Percentiles rank a stretch among this genome's conserved stretches.
phyloP scores from a whole-genome alignment of 2,888 invertebrate species.

The Eretmocerus hayati region DNA sequence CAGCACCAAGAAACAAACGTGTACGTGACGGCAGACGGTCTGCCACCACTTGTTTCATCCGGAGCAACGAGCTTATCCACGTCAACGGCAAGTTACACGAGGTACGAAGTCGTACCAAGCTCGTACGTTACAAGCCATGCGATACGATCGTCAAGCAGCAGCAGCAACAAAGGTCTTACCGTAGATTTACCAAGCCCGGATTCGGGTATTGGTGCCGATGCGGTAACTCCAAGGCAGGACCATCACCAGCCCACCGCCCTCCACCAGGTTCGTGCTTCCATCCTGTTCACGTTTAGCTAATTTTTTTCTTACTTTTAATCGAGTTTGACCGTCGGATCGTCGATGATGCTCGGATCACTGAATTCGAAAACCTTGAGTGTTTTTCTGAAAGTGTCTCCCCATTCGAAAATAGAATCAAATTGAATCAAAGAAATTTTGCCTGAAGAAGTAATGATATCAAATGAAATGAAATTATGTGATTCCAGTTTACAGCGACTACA shows the following conservation, averaged over 20 bases:
- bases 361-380: no score
- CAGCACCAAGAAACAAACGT: constrained; percentile 15
- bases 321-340: no score
- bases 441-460: no score
- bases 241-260: constrained; percentile 65
- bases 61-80: constrained; percentile 61
- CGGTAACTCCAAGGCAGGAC: constrained; percentile 67
- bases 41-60: constrained; percentile 45
- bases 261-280: constrained; percentile 81
- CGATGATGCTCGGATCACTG: no score
- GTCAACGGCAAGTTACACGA: constrained; percentile 42
- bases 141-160: constrained; percentile 42
- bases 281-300: no score
- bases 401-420: no score
- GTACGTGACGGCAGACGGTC: constrained; percentile 55
- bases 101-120: constrained; percentile 45
- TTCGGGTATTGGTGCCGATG: constrained; percentile 91
- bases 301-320: no score
- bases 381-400: no score
- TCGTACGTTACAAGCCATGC: constrained; percentile 44
- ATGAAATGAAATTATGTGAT: no score
- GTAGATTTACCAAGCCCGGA: constrained; percentile 94
- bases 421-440: no score
- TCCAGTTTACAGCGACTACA: no score
- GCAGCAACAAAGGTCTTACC: constrained; percentile 61